A percentile compares a stretch with the other conserved stretches of the same genome.
Conservation (phyloP, 2,113 vertebrate genomes). For the Micronisus gabar region DNA sequence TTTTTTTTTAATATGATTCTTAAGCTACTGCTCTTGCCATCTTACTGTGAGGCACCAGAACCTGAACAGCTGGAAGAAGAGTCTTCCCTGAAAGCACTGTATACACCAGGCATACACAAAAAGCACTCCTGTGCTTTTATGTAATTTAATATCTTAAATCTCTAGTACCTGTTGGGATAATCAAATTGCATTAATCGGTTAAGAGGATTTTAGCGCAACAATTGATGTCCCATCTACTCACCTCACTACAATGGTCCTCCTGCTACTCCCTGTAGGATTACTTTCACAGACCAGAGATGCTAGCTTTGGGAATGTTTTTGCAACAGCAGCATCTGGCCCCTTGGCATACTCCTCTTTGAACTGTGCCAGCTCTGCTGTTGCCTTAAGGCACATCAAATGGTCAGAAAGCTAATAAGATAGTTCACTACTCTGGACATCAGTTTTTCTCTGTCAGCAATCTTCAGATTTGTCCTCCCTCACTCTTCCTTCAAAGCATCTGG, state of each 20-base stretch:
- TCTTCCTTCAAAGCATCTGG: neutral
- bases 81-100: neutral
- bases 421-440: neutral
- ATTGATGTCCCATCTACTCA: neutral
- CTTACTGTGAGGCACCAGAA: neutral
- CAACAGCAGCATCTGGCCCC: slow-evolving; percentile 16
- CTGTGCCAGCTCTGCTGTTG: neutral
- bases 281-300: neutral
- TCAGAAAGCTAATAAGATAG: neutral
- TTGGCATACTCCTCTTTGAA: neutral
- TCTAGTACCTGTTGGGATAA: neutral
- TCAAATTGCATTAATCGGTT: neutral
- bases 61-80: neutral
- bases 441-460: neutral
- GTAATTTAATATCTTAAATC: neutral
- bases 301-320: neutral
- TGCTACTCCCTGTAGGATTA: neutral
- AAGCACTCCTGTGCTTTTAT: neutral
- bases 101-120: neutral
- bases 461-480: neutral
- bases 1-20: neutral
- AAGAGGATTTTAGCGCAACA: neutral
- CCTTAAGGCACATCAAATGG: neutral
- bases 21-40: neutral
- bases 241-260: neutral